These are phyloP conservation scores for Trichopoda pennipes DNA, from an alignment of 2,888 invertebrate genomes.

Conservation along the genomic window DNA sequence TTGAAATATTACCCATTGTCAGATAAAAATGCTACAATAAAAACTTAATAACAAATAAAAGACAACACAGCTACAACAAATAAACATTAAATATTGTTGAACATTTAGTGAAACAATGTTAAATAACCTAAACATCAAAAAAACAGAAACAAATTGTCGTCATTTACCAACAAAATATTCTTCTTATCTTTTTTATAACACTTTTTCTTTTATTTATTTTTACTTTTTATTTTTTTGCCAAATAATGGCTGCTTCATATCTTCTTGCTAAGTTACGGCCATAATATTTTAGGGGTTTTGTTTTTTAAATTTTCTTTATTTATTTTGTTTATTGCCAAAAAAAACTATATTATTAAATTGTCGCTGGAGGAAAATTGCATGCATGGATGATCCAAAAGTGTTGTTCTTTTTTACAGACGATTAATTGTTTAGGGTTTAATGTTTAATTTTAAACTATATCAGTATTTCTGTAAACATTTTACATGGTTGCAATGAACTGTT, in stretches of 20 bases:
- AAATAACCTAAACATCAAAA: conserved; percentile 60
- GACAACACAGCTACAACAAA: conserved; percentile 10
- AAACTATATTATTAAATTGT: conserved; percentile 59
- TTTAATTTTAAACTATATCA: not conserved
- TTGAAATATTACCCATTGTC: conserved; percentile 62
- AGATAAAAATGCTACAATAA: conserved; percentile 54
- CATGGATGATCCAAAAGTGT: conserved; percentile 28
- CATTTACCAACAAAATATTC: conserved; percentile 51
- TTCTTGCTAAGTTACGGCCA: conserved; percentile 27
- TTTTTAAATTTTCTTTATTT: conserved; percentile 40
- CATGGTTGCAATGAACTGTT: not conserved
- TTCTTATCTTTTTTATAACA: conserved; percentile 37
- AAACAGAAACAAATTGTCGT: conserved; percentile 58
- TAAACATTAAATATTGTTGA: conserved; percentile 16
- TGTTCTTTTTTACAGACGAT: conserved; percentile 6
- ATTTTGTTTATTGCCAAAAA: conserved; percentile 21
- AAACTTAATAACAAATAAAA: conserved; percentile 41
- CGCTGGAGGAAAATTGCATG: conserved; percentile 53
- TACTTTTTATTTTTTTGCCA: conserved; percentile 14
- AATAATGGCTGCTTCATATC: conserved; percentile 31
- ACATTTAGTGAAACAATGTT: conserved; percentile 57
- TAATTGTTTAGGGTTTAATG: conserved; percentile 52
- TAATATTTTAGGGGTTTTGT: conserved; percentile 40
- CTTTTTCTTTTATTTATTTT: conserved; percentile 33
- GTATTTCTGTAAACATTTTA: conserved; percentile 5